phyloP scores from a whole-genome alignment of 2,888 invertebrate genomes.

The Noctua janthe region DNA sequence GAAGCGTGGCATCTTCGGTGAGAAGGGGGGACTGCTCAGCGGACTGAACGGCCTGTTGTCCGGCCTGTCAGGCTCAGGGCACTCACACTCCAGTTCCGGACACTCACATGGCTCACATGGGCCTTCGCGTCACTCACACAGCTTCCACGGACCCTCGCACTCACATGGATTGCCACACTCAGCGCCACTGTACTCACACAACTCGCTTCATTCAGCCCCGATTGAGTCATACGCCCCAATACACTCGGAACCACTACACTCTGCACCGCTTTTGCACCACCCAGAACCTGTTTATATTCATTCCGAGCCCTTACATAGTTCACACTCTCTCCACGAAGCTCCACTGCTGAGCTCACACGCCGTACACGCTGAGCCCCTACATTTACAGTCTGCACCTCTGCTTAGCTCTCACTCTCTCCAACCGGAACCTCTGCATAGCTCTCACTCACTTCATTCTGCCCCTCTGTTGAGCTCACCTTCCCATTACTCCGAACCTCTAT shows the following conservation, averaged over 20 bases:
- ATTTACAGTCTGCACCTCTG: conserved; percentile 1
- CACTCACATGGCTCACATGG: conserved; percentile 1
- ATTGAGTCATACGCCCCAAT: conserved; percentile 16
- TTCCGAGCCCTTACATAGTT: conserved; percentile 14
- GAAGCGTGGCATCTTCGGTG: conserved; percentile 79
- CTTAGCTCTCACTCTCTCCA: conserved; percentile 4
- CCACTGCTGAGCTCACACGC: conserved; percentile 17
- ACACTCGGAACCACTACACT: conserved; percentile 39
- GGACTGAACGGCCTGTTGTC: conserved; percentile 40
- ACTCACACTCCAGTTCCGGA: conserved; percentile 27
- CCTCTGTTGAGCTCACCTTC: conserved; percentile 39
- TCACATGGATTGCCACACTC: conserved; percentile 28
- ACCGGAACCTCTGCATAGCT: conserved; percentile 33
- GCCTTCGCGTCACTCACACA: conserved; percentile 20
- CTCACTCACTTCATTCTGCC: conserved; percentile 42
- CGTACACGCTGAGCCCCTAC: not conserved
- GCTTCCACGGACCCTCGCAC: conserved; percentile 23
- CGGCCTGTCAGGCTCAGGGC: conserved; percentile 14
- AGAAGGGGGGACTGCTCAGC: conserved; percentile 72
- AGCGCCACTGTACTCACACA: conserved; percentile 37
- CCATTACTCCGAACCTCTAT: conserved; percentile 35
- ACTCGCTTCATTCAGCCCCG: conserved; percentile 26
- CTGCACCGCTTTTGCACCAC: conserved; percentile 13
- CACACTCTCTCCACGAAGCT: conserved; percentile 9
- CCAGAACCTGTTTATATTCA: conserved; percentile 15